Evolutionary conservation across 2,113 vertebrate genomes (phyloP).

Genomic region (Chauna torquata): DNA sequence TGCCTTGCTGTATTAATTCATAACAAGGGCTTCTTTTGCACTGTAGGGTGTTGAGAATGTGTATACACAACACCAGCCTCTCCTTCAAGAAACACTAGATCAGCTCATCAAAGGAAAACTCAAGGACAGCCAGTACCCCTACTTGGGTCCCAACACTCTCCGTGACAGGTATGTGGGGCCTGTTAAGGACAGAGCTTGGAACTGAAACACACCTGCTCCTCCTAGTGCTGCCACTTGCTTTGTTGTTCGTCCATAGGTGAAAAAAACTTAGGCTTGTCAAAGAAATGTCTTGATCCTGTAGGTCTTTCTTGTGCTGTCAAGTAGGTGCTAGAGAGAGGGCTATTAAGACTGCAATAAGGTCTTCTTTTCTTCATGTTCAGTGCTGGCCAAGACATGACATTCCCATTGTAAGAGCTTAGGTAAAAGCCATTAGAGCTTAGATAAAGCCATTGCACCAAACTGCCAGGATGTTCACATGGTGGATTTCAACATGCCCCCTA

Average conservation of each 20-base stretch:
- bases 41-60: constrained; percentile 93
- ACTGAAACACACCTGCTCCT: background rate
- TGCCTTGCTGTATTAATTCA: background rate
- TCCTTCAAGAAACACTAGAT: constrained; percentile 92
- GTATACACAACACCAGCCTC: constrained; percentile 94
- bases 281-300: background rate
- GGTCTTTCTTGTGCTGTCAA: background rate
- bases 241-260: background rate
- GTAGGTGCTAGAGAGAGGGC: background rate
- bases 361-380: background rate
- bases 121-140: constrained; percentile 93
- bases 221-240: background rate
- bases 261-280: background rate
- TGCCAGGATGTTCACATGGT: background rate
- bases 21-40: background rate
- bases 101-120: constrained; percentile 95
- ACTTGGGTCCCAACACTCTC: constrained; percentile 88
- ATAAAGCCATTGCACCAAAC: background rate
- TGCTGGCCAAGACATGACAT: background rate
- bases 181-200: background rate
- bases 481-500: constrained; percentile 3
- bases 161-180: constrained; percentile 76
- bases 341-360: rapidly evolving
- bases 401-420: background rate
- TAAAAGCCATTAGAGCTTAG: no score